Base-by-base conservation (phyloP, 2,113 vertebrate species). In the Brevimyrus niger region DNA sequence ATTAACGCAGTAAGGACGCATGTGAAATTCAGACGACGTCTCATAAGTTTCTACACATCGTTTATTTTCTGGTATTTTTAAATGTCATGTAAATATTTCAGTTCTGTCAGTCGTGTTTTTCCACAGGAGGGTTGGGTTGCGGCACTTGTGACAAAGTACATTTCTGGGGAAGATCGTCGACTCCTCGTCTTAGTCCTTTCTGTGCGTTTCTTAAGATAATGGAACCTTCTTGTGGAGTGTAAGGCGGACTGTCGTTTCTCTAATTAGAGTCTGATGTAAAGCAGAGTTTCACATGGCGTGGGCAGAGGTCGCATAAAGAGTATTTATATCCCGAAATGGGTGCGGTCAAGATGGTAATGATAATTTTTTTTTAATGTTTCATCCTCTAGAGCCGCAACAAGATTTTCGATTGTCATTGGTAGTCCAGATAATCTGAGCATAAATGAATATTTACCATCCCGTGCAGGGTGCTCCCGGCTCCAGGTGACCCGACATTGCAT, bases 271-370 rank as follows among this genome's bases (percentile, higher is more conserved):
- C 44, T 85, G 13, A 50, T n/a, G 47, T 50, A 50, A 85, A 85
- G 44, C 46, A 11, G 19, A 13, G 5, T 80, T 80, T 80, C 11
- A 19, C 73, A 80, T 19, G 73, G 35, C n/a, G 83, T 86, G 83
- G 83, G 82, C 82, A 84, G 82, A 46, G 42, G 23, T 23, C 42
- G n/a, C 42, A 46, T 42, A 80, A 15, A 17, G 11, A 31, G 7
- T 86, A 50, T 86, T 86, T 86, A 86, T 86, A 50, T 86, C n/a
- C 11, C 23, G 47, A 23, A 86, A 86, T 23, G 44, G 82, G 83
- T 17, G 44, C n/a, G 47, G 19, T 50, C 83, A 50, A 17, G 44
- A 80, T 80, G 73, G 15, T 38, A 38, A 80, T 38, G 35, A 15
- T 80, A 80, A 42, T 17, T 19, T 35, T n/a, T 48, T 86, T 27